Evolutionary conservation across 2,113 vertebrate genomes (phyloP).

Genomic region (Oceanodroma tethys): DNA sequence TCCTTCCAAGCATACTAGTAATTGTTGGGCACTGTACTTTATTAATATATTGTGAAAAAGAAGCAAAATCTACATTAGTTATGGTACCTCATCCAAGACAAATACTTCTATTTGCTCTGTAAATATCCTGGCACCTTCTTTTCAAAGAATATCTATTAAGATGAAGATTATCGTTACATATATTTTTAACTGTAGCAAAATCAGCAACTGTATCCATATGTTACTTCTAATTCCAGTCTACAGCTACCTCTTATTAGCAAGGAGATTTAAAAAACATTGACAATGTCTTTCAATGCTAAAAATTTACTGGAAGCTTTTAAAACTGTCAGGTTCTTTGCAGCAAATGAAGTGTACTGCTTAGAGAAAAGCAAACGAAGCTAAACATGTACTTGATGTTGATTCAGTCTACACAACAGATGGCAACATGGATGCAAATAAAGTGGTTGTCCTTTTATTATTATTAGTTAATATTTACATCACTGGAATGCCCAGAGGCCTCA

Average conservation of each 20-base stretch:
- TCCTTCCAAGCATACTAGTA: not conserved
- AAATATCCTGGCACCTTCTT: not conserved
- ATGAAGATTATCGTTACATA: not conserved
- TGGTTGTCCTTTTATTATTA: conserved; percentile 35
- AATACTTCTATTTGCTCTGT: not conserved
- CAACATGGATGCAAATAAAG: conserved; percentile 52
- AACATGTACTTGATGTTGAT: not conserved
- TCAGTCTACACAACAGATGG: conserved; percentile 43
- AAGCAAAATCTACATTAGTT: not conserved
- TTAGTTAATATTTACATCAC: conserved; percentile 59
- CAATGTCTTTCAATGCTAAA: not conserved
- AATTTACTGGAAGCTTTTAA: not conserved
- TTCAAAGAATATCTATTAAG: not conserved
- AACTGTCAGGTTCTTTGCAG: not conserved
- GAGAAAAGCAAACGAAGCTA: conserved; percentile 18
- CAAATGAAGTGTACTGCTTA: conserved; percentile 5
- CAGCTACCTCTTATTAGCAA: not conserved
- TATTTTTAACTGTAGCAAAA: not conserved
- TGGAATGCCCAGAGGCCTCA: conserved; percentile 14
- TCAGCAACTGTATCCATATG: not conserved
- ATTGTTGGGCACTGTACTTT: not conserved
- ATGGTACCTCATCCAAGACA: not conserved
- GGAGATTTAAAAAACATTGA: not conserved
- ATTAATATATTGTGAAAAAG: not conserved
- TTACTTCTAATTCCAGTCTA: not conserved